Percentiles rank a stretch among this genome's conserved stretches.
Conservation (phyloP, 2,797 vertebrate species). For the Otus scops region DNA sequence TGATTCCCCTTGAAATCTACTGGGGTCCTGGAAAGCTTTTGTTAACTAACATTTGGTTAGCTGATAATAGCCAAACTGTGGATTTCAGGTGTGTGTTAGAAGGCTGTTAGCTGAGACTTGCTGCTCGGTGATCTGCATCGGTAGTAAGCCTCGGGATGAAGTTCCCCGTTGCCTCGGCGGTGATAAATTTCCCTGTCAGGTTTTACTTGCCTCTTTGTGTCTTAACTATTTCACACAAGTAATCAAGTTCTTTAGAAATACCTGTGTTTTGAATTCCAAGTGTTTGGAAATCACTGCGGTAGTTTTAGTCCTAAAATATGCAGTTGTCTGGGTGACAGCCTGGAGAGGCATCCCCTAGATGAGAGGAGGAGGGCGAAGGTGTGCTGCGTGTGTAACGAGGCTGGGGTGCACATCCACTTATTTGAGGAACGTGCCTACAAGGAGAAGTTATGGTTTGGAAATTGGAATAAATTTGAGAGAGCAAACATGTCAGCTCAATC, state of each 20-base stretch:
- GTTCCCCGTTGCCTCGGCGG: background rate
- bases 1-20: constrained; percentile 34
- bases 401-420: background rate
- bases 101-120: background rate
- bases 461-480: background rate
- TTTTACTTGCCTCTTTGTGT: background rate
- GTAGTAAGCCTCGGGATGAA: background rate
- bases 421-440: background rate
- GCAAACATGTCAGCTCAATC: background rate
- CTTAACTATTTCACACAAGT: background rate
- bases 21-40: constrained; percentile 28
- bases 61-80: background rate
- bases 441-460: background rate
- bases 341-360: background rate
- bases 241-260: background rate
- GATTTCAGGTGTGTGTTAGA: constrained; percentile 12
- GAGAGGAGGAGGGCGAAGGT: background rate
- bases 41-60: background rate
- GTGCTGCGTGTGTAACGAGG: fast-evolving
- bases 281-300: background rate
- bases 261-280: background rate
- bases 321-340: background rate
- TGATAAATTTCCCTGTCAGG: background rate
- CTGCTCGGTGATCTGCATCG: background rate
- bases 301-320: background rate